Evolutionary conservation across 2,797 vertebrate species (phyloP).

Genomic region (Etheostoma nigrum): DNA sequence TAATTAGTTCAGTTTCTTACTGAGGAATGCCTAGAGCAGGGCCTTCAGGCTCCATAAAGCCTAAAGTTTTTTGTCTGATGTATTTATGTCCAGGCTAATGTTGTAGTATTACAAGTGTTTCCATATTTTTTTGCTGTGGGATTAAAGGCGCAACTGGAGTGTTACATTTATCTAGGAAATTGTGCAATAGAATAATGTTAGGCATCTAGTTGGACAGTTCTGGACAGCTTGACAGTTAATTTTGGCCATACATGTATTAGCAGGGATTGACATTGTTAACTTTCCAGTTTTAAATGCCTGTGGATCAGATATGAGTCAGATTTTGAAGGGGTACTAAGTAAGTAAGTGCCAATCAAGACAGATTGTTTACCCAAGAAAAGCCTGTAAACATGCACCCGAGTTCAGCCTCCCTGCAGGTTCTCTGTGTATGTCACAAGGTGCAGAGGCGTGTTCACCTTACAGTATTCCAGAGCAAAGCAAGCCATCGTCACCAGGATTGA

Average conservation of each 20-base stretch:
- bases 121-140: slow-evolving; percentile 20
- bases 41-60: not conserved
- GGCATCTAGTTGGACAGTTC: slow-evolving; percentile 14
- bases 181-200: slow-evolving; percentile 31
- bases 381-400: slow-evolving; percentile 50
- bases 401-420: slow-evolving; percentile 57
- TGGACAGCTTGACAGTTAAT: slow-evolving; percentile 21
- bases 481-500: slow-evolving; percentile 70
- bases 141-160: slow-evolving; percentile 27
- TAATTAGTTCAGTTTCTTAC: slow-evolving; percentile 38
- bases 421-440: slow-evolving; percentile 63
- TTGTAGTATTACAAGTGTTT: slow-evolving; percentile 39
- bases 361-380: slow-evolving; percentile 66
- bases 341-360: slow-evolving; percentile 55
- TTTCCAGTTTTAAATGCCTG: slow-evolving; percentile 16
- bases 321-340: slow-evolving; percentile 25
- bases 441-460: slow-evolving; percentile 69
- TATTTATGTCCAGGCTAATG: slow-evolving; percentile 46
- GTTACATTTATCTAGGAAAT: slow-evolving; percentile 42
- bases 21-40: slow-evolving; percentile 17
- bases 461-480: slow-evolving; percentile 77
- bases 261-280: slow-evolving; percentile 21
- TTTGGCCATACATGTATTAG: slow-evolving; percentile 33
- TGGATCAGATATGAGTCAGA: slow-evolving; percentile 29
- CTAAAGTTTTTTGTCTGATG: slow-evolving; percentile 38